Evolutionary conservation across 2,888 invertebrate genomes (phyloP).

Genomic region (Tridacna crocea): DNA sequence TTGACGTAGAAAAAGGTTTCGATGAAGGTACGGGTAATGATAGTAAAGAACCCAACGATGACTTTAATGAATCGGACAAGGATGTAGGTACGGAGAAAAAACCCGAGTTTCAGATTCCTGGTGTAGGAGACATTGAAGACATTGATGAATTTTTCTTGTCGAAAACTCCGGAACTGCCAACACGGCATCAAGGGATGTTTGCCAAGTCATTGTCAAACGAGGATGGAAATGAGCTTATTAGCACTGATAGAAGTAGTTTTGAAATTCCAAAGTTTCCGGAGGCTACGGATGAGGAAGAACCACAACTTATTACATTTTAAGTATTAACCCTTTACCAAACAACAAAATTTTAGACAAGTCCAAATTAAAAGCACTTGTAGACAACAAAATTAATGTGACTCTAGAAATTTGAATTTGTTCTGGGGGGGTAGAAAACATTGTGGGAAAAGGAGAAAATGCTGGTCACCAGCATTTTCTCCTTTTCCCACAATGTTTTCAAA

Average conservation of each 20-base stretch:
- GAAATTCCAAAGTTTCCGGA: slow-evolving; percentile 30
- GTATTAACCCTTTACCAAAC: slow-evolving; percentile 24
- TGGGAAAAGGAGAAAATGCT: too few relatives aligned
- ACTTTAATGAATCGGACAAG: slow-evolving; percentile 16
- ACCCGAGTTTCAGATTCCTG: background rate
- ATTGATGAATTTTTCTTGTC: slow-evolving; percentile 54
- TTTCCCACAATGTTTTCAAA: too few relatives aligned
- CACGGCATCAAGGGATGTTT: slow-evolving; percentile 1
- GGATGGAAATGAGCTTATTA: background rate
- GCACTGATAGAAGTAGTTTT: slow-evolving; percentile 30
- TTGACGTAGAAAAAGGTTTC: slow-evolving; percentile 25
- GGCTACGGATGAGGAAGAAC: slow-evolving; percentile 28
- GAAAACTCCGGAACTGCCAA: slow-evolving; percentile 58
- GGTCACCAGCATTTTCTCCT: too few relatives aligned
- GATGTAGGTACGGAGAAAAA: slow-evolving; percentile 10
- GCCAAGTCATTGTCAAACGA: background rate
- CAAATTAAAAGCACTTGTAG: too few relatives aligned
- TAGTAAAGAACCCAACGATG: background rate
- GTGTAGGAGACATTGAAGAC: slow-evolving; percentile 18
- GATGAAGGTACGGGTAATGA: background rate
- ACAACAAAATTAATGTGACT: too few relatives aligned
- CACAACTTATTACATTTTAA: slow-evolving; percentile 48
- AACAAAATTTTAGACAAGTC: too few relatives aligned
- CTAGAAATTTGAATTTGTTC: too few relatives aligned
- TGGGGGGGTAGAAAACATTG: too few relatives aligned